Conservation (phyloP, 35 echinoderm and acorn worm genomes). For the Ptychodera flava region DNA sequence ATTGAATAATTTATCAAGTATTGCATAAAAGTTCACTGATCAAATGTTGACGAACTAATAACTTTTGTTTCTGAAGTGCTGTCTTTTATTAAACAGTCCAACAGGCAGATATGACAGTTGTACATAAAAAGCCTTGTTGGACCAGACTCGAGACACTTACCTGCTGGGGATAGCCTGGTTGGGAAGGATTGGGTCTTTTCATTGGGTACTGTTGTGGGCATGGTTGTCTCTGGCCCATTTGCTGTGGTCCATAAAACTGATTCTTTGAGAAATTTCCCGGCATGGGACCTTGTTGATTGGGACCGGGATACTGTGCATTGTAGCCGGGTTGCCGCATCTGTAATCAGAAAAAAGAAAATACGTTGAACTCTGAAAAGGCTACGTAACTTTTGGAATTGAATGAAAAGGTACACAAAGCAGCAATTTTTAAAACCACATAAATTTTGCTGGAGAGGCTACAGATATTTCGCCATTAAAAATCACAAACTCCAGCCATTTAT, state of each 20-base stretch:
- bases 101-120: neutral
- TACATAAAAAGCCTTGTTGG: no score
- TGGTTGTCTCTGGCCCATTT: neutral
- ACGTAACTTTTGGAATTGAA: no score
- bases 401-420: no score
- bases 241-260: neutral
- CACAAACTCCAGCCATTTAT: no score
- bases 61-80: no score
- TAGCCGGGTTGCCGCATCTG: slow-evolving; percentile 82
- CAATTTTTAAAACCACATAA: no score
- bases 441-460: no score
- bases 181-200: neutral
- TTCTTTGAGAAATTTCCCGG: neutral
- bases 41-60: no score
- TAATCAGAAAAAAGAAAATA: slow-evolving; percentile 10
- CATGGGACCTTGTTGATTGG: neutral
- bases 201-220: neutral
- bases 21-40: no score
- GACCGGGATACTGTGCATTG: slow-evolving; percentile 29
- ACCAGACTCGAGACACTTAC: neutral
- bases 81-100: neutral
- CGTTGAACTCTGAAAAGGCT: neutral
- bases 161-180: neutral
- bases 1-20: no score
- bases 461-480: no score